phyloP scores from a whole-genome alignment of 2,113 vertebrate species.

The Dissostichus mawsoni region DNA sequence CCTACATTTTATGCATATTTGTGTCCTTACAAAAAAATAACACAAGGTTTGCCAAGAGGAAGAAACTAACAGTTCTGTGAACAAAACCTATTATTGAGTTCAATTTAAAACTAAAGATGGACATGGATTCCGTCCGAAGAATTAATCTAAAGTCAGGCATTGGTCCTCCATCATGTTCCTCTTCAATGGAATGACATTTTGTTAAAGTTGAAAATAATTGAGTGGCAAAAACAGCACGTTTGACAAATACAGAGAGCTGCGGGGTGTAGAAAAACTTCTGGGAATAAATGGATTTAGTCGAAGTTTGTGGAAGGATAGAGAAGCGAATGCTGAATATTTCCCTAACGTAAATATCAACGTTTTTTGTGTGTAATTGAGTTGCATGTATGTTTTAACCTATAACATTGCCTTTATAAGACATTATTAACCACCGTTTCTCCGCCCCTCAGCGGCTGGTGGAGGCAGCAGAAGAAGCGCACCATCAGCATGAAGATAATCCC shows the following conservation, averaged over 20 bases:
- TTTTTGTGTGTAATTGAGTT: not conserved
- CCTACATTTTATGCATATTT: conserved; percentile 37
- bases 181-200: conserved; percentile 15
- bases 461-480: conserved; percentile 96
- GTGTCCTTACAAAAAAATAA: not conserved
- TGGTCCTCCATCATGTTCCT: conserved; percentile 10
- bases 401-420: too few species aligned
- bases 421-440: not conserved
- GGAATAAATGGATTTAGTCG: not conserved
- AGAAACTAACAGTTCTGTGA: not conserved
- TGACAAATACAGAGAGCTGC: conserved; percentile 14
- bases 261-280: not conserved
- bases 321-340: not conserved
- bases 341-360: not conserved
- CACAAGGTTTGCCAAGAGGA: not conserved
- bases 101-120: not conserved
- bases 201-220: conserved; percentile 14
- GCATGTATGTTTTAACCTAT: not conserved
- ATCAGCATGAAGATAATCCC: conserved; percentile 96
- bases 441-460: conserved; percentile 92
- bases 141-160: conserved; percentile 17
- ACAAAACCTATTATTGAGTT: not conserved
- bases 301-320: not conserved
- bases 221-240: conserved; percentile 26
- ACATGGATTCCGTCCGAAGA: conserved; percentile 12